Evolutionary conservation across 2,888 invertebrate genomes (phyloP).

Genomic region (Macrosiphum euphorbiae): DNA sequence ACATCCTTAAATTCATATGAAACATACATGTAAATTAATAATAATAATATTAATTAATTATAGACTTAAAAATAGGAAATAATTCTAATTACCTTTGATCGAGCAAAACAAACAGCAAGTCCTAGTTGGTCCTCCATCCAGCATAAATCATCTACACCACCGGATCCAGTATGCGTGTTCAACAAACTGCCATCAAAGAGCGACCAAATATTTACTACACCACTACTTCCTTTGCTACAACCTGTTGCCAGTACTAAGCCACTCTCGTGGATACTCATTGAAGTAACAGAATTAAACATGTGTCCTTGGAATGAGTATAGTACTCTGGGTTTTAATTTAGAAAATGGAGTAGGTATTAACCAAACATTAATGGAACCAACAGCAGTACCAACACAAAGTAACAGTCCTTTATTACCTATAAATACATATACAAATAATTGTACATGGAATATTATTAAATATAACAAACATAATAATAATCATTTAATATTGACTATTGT

Average conservation of each 20-base stretch:
- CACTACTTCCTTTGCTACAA: conserved; percentile 71
- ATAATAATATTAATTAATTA: too few species aligned
- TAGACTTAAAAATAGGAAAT: not conserved
- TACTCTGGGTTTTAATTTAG: conserved; percentile 68
- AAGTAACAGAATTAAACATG: conserved; percentile 73
- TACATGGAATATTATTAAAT: not conserved
- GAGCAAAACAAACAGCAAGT: conserved; percentile 73
- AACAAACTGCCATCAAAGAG: conserved; percentile 74
- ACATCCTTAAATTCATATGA: conserved; percentile 43
- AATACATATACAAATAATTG: conserved; percentile 1
- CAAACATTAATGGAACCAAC: conserved; percentile 74
- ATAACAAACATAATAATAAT: not conserved
- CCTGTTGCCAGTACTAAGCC: conserved; percentile 74
- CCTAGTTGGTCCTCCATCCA: conserved; percentile 73
- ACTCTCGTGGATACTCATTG: conserved; percentile 72
- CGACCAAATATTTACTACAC: conserved; percentile 76
- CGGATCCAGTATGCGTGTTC: conserved; percentile 73
- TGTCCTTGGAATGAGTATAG: conserved; percentile 73
- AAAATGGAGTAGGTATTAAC: conserved; percentile 70
- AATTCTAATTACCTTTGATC: conserved; percentile 72
- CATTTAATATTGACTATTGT: not conserved
- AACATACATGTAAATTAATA: not conserved
- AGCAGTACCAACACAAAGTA: conserved; percentile 73
- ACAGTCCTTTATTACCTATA: conserved; percentile 58
- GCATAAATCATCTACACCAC: conserved; percentile 72